Base-by-base conservation (phyloP, 2,888 invertebrate genomes). In the Scaptomyza caliginosa region DNA sequence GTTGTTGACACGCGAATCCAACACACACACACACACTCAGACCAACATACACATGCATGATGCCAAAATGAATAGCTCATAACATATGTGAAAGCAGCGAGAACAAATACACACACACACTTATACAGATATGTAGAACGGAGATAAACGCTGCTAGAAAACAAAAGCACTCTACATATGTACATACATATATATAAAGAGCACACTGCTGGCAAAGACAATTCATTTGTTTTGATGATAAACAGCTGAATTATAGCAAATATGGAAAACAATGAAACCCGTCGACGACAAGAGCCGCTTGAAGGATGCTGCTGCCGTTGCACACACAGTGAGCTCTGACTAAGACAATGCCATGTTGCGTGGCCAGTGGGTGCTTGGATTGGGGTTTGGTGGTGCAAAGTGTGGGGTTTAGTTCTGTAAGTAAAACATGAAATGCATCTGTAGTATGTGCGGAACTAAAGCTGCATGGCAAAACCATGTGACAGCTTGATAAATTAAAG, bases 141-240 rank as follows among this genome's bases (percentile, higher is more conserved):
- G 49, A 62, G 73, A 77, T 68, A 75, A 64, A 68, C 43, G 68
- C 45, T 58, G 65, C 51, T 55, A 48, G 40, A 59, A 58, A 67
- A 77, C 77, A 77, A 77, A 70, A 63, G 64, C 71, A 65, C 51
- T 64, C 63, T 75, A 60, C 64, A 57, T 39, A 70, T 24, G 38
- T 36, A 19, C 16, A 16, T 11, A 11, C 42, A 43, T 10, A 51
- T 17, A 42, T 45, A 58, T 30, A 54, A n/a, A 39, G 52, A 36
- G 21, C 11, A 28, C 56, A 26, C 57, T 72, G 63, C 74, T 80
- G 77, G 74, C 70, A 81, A 73, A 73, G 82, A 78, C 85, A 81
- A 83, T 83, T 83, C 82, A 81, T 83, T 84, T 83, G 85, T 81
- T 84, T 78, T 74, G 66, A 65, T 82, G 79, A 83, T 83, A 81